These are phyloP conservation scores for Callyntrura guangdongensis DNA, from an alignment of 2,888 invertebrate genomes.

Conservation along the genomic window DNA sequence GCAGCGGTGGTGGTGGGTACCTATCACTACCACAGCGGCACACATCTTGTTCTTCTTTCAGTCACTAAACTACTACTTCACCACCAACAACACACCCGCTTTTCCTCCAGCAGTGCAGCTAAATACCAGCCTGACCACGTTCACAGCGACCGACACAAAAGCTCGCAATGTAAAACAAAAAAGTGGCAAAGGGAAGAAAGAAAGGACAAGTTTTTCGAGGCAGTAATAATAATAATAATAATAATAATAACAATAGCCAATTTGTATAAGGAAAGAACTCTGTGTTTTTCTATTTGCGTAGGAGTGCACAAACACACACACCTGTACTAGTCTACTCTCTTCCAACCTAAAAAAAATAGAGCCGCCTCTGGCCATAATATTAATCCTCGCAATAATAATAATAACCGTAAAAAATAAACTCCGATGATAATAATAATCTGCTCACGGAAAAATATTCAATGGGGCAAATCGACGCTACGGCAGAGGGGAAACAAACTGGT, in stretches of 20 bases:
- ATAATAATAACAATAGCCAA: background rate
- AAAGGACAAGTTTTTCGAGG: background rate
- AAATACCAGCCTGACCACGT: too few relatives aligned
- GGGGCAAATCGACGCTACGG: background rate
- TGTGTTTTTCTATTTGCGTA: background rate
- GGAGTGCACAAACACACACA: background rate
- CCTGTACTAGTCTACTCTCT: background rate
- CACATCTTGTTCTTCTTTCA: constrained; percentile 44
- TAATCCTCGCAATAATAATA: too few relatives aligned
- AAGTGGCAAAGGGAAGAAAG: constrained; percentile 28
- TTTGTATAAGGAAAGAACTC: background rate
- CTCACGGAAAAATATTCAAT: background rate
- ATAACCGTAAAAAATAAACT: too few relatives aligned
- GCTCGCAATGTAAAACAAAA: background rate
- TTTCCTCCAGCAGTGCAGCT: background rate
- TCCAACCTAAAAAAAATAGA: background rate
- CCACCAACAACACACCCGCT: constrained; percentile 41
- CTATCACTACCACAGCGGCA: constrained; percentile 42
- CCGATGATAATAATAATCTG: background rate
- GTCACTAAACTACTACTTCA: constrained; percentile 50
- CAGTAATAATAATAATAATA: too few relatives aligned
- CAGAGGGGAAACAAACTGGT: too few relatives aligned
- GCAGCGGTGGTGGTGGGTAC: constrained; percentile 47
- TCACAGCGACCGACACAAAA: too few relatives aligned
- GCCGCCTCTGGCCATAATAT: too few relatives aligned